These are phyloP conservation scores for Diplodus sargus DNA, from an alignment of 2,797 vertebrate genomes.

Conservation along the genomic window DNA sequence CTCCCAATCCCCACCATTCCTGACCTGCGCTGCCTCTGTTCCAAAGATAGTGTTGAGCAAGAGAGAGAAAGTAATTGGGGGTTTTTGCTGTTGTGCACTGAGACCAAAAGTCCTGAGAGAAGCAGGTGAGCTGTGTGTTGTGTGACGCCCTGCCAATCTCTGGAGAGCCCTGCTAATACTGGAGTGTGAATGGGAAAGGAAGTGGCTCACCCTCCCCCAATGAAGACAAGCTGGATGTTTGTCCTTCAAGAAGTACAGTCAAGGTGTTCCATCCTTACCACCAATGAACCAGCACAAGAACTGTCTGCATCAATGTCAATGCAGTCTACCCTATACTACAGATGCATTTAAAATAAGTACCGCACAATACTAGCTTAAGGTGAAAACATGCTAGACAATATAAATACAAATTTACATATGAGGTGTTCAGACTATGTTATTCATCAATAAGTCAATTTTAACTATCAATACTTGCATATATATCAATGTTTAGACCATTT, in stretches of 20 bases:
- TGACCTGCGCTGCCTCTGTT: slow-evolving; percentile 32
- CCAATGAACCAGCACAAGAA: not conserved
- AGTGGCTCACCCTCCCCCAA: not conserved
- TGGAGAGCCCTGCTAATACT: slow-evolving; percentile 35
- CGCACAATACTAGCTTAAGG: not conserved
- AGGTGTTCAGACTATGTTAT: not conserved
- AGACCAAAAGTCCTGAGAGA: slow-evolving; percentile 42
- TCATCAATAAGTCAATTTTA: not conserved
- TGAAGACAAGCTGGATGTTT: slow-evolving; percentile 17
- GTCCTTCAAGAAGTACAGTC: slow-evolving; percentile 41
- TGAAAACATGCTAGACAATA: not conserved
- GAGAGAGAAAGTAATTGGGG: not conserved
- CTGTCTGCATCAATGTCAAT: not conserved
- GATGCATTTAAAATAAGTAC: not conserved
- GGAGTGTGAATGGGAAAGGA: slow-evolving; percentile 70
- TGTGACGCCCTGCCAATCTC: slow-evolving; percentile 35
- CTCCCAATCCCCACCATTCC: not conserved
- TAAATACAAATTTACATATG: not conserved
- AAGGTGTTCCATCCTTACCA: slow-evolving; percentile 17
- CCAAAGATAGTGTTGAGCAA: slow-evolving; percentile 58
- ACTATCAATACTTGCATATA: not conserved
- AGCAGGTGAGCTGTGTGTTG: slow-evolving; percentile 45
- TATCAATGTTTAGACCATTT: not conserved
- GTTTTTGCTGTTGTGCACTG: slow-evolving; percentile 9
- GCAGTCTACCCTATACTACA: not conserved